phyloP scores from a whole-genome alignment of 2,113 vertebrate species.

The Alexandromys fortis region DNA sequence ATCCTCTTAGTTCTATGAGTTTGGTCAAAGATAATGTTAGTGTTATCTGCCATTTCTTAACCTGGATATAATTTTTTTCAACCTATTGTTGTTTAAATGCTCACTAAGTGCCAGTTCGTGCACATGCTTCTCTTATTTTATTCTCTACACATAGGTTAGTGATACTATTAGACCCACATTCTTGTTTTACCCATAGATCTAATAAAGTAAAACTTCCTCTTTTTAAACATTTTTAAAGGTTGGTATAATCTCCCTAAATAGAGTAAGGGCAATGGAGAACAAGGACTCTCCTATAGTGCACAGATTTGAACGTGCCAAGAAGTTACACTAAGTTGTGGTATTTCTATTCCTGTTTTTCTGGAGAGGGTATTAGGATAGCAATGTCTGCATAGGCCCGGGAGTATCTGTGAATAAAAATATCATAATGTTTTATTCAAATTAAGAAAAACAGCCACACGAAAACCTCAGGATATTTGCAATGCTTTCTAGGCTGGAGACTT shows the following conservation, averaged over 20 bases:
- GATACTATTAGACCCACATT: background rate
- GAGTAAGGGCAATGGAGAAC: background rate
- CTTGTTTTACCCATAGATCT: background rate
- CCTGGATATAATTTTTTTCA: background rate
- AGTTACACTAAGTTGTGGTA: background rate
- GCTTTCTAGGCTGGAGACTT: constrained; percentile 30
- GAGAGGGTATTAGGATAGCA: background rate
- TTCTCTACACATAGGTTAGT: background rate
- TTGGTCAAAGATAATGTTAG: background rate
- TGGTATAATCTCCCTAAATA: background rate
- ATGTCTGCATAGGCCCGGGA: background rate
- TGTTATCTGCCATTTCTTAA: background rate
- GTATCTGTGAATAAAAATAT: background rate
- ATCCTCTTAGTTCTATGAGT: background rate
- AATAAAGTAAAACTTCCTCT: background rate
- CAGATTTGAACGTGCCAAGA: background rate
- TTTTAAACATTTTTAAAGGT: background rate
- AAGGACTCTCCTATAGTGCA: background rate
- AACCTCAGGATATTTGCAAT: constrained; percentile 2
- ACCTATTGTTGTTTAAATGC: background rate
- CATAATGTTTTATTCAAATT: constrained; percentile 64
- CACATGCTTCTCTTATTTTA: background rate
- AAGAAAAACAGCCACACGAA: background rate
- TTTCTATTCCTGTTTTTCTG: background rate
- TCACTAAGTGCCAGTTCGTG: background rate